Percentiles rank a stretch among this genome's conserved stretches.
These are phyloP conservation scores for Epinephelus lanceolatus DNA, from an alignment of 2,113 vertebrate genomes.

Conservation along the genomic window DNA sequence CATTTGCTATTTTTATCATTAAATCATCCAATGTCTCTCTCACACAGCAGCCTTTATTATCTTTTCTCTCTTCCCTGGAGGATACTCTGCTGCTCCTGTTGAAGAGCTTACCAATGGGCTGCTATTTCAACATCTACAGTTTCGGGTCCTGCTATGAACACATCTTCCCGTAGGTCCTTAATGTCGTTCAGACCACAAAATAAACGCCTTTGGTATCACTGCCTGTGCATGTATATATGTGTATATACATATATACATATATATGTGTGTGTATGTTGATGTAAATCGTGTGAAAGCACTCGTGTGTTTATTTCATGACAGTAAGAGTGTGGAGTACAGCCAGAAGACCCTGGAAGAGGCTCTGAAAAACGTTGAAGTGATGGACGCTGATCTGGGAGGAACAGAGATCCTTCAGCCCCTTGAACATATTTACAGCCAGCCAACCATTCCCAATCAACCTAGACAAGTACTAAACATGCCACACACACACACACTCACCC, in stretches of 20 bases:
- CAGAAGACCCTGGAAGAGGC: slow-evolving; percentile 85
- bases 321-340: slow-evolving; percentile 87
- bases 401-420: slow-evolving; percentile 87
- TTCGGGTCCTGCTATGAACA: slow-evolving; percentile 85
- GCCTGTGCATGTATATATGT: neutral
- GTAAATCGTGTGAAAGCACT: no score
- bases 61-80: no score
- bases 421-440: slow-evolving; percentile 81
- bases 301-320: slow-evolving; percentile 46
- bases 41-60: no score
- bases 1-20: no score
- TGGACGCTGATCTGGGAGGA: slow-evolving; percentile 85
- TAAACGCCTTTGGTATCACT: neutral
- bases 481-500: neutral
- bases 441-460: slow-evolving; percentile 77
- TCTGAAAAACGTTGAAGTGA: slow-evolving; percentile 27
- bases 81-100: no score
- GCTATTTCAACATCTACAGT: neutral
- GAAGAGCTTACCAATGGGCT: no score
- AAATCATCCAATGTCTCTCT: no score
- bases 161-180: slow-evolving; percentile 81
- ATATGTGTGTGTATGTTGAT: no score
- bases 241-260: no score
- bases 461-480: slow-evolving; percentile 81
- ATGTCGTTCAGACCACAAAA: neutral